phyloP scores from a whole-genome alignment of 1,140 invertebrate species.

The Drosophila sechellia region DNA sequence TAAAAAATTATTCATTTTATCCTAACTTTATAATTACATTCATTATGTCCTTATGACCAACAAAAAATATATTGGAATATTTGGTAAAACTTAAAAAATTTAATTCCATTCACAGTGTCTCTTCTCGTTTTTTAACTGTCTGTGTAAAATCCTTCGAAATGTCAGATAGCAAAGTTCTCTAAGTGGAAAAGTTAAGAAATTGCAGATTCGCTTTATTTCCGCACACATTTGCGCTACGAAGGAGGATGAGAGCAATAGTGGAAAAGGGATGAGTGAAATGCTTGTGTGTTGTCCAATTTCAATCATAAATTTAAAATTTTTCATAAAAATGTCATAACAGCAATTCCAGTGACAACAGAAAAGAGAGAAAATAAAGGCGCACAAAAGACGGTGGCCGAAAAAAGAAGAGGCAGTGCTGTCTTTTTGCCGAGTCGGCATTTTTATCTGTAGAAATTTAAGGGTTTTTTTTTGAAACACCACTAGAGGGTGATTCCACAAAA shows the following conservation, averaged over 20 bases:
- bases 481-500: conserved; percentile 43
- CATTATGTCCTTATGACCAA: no score
- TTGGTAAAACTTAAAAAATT: neutral
- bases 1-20: no score
- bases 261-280: conserved; percentile 32
- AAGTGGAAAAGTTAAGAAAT: conserved; percentile 51
- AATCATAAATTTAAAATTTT: conserved; percentile 82
- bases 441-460: conserved; percentile 77
- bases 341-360: conserved; percentile 66
- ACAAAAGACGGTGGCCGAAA: conserved; percentile 50
- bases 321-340: conserved; percentile 84
- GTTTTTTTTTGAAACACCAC: conserved; percentile 67
- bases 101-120: neutral
- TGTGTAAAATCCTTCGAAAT: neutral
- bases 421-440: conserved; percentile 77
- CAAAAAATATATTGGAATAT: no score
- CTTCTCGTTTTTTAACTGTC: no score
- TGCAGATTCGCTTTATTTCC: conserved; percentile 62
- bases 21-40: no score
- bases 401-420: conserved; percentile 39
- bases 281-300: conserved; percentile 56
- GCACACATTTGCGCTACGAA: conserved; percentile 38
- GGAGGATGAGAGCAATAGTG: conserved; percentile 3
- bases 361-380: conserved; percentile 31
- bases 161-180: conserved; percentile 4